These are phyloP conservation scores for Drosophila asahinai DNA, from an alignment of 1,140 invertebrate genomes.

Conservation along the genomic window DNA sequence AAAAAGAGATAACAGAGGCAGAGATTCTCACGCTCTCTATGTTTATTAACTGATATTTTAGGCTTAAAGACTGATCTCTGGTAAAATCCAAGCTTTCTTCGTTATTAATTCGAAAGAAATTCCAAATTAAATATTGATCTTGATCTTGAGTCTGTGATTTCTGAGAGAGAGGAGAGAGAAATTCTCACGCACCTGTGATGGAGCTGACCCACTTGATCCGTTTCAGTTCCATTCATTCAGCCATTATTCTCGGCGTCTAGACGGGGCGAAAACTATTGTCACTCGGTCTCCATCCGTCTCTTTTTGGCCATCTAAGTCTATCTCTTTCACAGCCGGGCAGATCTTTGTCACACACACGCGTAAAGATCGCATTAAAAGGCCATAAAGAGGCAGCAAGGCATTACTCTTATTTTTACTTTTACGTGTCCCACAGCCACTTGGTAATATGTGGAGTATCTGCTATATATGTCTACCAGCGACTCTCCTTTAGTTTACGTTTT, in stretches of 20 bases:
- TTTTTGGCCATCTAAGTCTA: not conserved
- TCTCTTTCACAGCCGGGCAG: constrained; percentile 11
- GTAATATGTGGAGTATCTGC: constrained; percentile 11
- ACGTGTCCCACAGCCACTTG: constrained; percentile 8
- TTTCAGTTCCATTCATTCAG: not conserved
- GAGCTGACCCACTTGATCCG: constrained; percentile 32
- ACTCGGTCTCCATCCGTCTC: not conserved
- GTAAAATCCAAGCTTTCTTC: not conserved
- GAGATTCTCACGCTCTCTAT: not conserved
- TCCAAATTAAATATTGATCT: constrained; percentile 5
- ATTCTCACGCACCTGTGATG: constrained; percentile 21
- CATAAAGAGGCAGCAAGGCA: constrained; percentile 55
- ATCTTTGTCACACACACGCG: constrained; percentile 70
- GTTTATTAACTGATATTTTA: not conserved
- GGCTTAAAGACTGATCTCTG: not conserved
- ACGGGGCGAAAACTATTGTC: constrained; percentile 29
- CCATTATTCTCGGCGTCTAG: constrained; percentile 26
- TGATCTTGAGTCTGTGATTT: not conserved
- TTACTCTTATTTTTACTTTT: constrained; percentile 71
- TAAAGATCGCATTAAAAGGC: constrained; percentile 76
- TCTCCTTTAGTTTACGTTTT: constrained; percentile 20
- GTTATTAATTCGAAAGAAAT: not conserved
- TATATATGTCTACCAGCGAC: constrained; percentile 37
- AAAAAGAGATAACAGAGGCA: not conserved
- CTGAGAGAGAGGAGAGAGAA: not conserved